Conservation (phyloP, 2,797 vertebrate species). For the Lagorchestes hirsutus region DNA sequence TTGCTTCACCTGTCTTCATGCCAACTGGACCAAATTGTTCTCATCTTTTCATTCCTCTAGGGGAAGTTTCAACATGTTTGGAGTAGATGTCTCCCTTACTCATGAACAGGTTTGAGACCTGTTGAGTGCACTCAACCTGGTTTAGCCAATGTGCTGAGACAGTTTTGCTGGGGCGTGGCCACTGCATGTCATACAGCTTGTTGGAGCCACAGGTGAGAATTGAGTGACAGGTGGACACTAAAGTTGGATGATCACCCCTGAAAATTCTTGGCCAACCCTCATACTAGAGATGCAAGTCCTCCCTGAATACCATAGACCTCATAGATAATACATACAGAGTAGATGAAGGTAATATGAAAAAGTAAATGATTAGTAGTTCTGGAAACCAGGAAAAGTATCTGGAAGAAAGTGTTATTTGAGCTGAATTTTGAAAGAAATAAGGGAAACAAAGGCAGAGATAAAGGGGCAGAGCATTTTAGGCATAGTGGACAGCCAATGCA, state of each 20-base stretch:
- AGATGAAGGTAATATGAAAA: neutral
- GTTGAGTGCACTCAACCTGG: neutral
- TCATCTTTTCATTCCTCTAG: neutral
- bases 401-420: neutral
- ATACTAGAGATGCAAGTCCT: neutral
- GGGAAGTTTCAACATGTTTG: neutral
- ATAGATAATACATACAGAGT: neutral
- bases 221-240: neutral
- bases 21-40: neutral
- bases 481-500: neutral
- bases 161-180: neutral
- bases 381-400: neutral
- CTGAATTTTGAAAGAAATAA: neutral
- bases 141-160: neutral
- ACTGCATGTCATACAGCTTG: neutral
- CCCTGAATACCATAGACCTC: neutral
- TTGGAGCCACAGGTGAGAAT: neutral
- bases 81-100: neutral
- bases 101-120: neutral
- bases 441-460: neutral
- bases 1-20: neutral
- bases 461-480: neutral
- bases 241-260: neutral
- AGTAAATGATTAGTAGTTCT: neutral
- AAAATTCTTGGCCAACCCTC: neutral